phyloP scores from a whole-genome alignment of 2,113 vertebrate species.

The Rhodinocichla rosea region DNA sequence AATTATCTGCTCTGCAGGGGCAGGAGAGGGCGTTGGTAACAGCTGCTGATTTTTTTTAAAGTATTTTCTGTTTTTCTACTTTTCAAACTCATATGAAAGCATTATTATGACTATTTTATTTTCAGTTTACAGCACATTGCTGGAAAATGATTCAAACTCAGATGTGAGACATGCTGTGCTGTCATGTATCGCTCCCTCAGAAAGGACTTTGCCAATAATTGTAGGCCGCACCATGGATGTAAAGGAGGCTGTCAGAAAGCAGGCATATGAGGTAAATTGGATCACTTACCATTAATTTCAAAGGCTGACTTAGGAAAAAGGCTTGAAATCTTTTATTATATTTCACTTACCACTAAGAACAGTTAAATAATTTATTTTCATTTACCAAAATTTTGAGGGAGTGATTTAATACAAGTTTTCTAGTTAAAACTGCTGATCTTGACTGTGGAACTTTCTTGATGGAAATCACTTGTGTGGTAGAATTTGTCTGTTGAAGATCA shows the following conservation, averaged over 20 bases:
- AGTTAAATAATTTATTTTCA: not conserved
- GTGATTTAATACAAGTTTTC: not conserved
- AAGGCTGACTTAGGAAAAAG: not conserved
- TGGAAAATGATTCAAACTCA: conserved; percentile 90
- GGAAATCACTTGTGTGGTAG: not conserved
- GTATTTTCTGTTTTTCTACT: not conserved
- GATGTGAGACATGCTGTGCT: conserved; percentile 92
- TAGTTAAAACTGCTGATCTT: not conserved
- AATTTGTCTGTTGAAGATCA: not conserved
- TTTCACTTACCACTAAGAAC: not conserved
- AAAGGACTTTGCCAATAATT: conserved; percentile 84
- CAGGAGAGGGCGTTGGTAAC: not conserved
- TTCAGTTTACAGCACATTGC: conserved; percentile 83
- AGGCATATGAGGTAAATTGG: conserved; percentile 86
- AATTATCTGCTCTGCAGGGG: not conserved
- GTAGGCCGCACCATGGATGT: conserved; percentile 88
- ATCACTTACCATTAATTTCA: not conserved
- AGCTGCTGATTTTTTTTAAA: not conserved
- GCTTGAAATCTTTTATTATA: not conserved
- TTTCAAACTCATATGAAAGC: not conserved
- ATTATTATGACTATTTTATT: not conserved
- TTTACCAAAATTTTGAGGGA: not conserved
- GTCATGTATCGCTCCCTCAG: conserved; percentile 89
- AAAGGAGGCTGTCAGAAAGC: conserved; percentile 88
- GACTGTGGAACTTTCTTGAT: not conserved